These are phyloP conservation scores for Ophion costatus DNA, from an alignment of 2,888 invertebrate genomes.

Conservation along the genomic window DNA sequence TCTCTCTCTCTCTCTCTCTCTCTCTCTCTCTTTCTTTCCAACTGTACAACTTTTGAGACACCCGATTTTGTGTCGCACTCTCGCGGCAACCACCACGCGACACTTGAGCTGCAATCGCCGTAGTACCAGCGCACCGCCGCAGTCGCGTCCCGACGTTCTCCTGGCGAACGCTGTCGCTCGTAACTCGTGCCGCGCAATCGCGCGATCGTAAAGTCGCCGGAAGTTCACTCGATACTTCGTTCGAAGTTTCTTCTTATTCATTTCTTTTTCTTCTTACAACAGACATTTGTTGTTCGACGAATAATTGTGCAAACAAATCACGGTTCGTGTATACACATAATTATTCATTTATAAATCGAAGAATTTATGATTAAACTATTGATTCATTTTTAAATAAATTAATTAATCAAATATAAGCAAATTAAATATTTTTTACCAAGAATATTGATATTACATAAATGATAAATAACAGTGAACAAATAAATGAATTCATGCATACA, in stretches of 20 bases:
- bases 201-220: neutral
- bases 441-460: no score
- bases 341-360: no score
- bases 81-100: conserved; percentile 57
- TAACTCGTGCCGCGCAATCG: neutral
- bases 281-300: neutral
- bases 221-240: neutral
- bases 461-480: neutral
- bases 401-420: neutral
- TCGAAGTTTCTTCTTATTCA: neutral
- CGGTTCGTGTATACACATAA: no score
- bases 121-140: conserved; percentile 8
- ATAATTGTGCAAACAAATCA: neutral
- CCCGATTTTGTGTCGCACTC: conserved; percentile 65
- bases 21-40: neutral
- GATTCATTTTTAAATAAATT: neutral
- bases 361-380: no score
- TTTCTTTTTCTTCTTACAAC: neutral
- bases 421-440: no score
- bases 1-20: neutral
- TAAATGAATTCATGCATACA: neutral
- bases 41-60: neutral
- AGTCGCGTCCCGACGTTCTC: conserved; percentile 70
- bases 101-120: conserved; percentile 38
- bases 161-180: conserved; percentile 66